Base-by-base conservation (phyloP, 2,797 vertebrate species). In the Myotis myotis region DNA sequence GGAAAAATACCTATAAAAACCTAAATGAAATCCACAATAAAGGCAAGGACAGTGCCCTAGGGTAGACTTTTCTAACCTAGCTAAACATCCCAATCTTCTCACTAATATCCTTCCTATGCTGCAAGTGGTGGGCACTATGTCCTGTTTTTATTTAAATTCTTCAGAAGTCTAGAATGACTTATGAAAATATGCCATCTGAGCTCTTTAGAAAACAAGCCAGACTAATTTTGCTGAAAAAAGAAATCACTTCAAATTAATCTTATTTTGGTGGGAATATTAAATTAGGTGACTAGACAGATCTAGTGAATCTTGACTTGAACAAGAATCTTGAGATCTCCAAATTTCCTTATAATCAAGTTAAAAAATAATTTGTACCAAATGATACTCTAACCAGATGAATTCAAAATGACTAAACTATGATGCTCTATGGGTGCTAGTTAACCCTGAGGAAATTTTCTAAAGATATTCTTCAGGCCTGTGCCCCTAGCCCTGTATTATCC, bases 311-410 rank as follows among this genome's bases (percentile, higher is more conserved):
- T 87, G 41, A 89, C 33, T 66, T 68, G 25, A 76, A 70, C 49
- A 75, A 76, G 41, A 55, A 15, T 94, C 78, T 51, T 93, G 86
- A 89, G 36, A 25, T 87, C 76, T 94, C 41, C 8, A 76, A 41
- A 81, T 92, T 96, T 93, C 71, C 62, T 89, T 22, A 28, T 84
- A 66, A 57, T 83, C 80, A 89, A 68, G 36, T 49, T 74, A 51
- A 88, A 80, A 92, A 95, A 83, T 64, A 72, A 86, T 83, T 64
- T 89, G 38, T 75, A 76, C 30, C 57, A 49, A 88, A 75, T 83
- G 64, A 76, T 80, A 76, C 30, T 49, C 55, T 9, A 87, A 41
- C 28, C 79, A 89, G 47, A 90, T 22, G 33, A 90, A 60, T 44
- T 95, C 38, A n/a, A 57, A 74, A 93, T 25, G 3, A 68, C 87